phyloP scores from a whole-genome alignment of 1,140 invertebrate species.

The Drosophila trapezifrons region DNA sequence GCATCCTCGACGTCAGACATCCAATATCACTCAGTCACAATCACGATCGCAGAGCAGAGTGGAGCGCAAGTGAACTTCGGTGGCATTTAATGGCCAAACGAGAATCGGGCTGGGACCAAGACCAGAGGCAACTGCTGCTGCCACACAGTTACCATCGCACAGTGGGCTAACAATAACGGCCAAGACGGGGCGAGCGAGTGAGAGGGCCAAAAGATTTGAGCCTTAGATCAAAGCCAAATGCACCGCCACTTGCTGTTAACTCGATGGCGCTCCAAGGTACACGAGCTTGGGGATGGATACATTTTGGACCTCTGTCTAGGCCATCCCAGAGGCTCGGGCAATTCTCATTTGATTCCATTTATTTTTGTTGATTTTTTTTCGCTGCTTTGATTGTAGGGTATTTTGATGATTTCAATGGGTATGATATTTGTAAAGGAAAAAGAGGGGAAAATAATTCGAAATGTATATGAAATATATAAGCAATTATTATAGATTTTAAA shows the following conservation, averaged over 20 bases:
- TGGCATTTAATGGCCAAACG: slow-evolving; percentile 67
- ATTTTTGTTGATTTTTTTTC: slow-evolving; percentile 38
- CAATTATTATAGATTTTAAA: not conserved
- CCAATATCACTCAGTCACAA: slow-evolving; percentile 76
- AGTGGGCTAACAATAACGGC: slow-evolving; percentile 42
- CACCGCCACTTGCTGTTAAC: slow-evolving; percentile 80
- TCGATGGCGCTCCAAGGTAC: slow-evolving; percentile 80
- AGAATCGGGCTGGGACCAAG: slow-evolving; percentile 44
- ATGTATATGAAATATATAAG: not conserved
- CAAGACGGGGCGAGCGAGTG: not conserved
- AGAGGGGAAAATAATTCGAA: not conserved
- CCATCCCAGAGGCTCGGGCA: slow-evolving; percentile 55
- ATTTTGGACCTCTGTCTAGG: slow-evolving; percentile 69
- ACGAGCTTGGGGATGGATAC: slow-evolving; percentile 62
- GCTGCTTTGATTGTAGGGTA: not conserved
- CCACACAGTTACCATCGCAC: slow-evolving; percentile 30
- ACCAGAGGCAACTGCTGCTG: slow-evolving; percentile 61
- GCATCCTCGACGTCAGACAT: slow-evolving; percentile 69
- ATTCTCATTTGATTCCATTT: slow-evolving; percentile 46
- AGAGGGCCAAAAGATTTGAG: slow-evolving; percentile 75
- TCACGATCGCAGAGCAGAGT: slow-evolving; percentile 61
- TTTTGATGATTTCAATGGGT: slow-evolving; percentile 2
- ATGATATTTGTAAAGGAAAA: not conserved
- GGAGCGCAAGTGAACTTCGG: slow-evolving; percentile 76
- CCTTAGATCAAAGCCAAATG: slow-evolving; percentile 77